These are phyloP conservation scores for Cheilosia vernalis DNA, from an alignment of 2,888 invertebrate species.

Conservation along the genomic window DNA sequence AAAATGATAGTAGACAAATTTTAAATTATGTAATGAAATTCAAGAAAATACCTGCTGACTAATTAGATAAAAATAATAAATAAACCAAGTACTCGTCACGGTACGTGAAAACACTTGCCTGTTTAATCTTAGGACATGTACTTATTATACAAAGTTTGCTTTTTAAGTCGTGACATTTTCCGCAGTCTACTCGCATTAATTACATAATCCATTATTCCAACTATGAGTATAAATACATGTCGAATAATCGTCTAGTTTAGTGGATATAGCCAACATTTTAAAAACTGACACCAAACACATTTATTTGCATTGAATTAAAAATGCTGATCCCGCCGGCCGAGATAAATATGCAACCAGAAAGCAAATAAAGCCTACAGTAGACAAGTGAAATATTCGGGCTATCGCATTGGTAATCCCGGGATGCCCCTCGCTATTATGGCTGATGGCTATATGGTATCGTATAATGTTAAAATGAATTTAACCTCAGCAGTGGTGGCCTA, in stretches of 20 bases:
- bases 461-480: constrained; percentile 61
- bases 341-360: constrained; percentile 61
- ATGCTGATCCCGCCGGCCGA: constrained; percentile 27
- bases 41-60: no score
- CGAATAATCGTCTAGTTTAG: constrained; percentile 3
- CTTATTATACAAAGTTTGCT: no score
- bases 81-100: no score
- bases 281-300: constrained; percentile 13
- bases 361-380: constrained; percentile 62
- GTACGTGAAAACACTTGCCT: no score
- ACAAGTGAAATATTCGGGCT: constrained; percentile 62
- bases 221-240: not conserved
- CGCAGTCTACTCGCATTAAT: no score
- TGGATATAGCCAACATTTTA: not conserved
- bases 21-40: no score
- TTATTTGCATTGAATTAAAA: constrained; percentile 55
- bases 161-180: no score
- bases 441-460: constrained; percentile 55
- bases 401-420: constrained; percentile 62
- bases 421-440: constrained; percentile 59
- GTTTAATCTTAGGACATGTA: no score
- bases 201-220: no score
- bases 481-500: constrained; percentile 36
- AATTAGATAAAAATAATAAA: no score
- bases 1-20: no score